Base-by-base conservation (phyloP, 1,140 invertebrate genomes). In the Euborellia annulipes region DNA sequence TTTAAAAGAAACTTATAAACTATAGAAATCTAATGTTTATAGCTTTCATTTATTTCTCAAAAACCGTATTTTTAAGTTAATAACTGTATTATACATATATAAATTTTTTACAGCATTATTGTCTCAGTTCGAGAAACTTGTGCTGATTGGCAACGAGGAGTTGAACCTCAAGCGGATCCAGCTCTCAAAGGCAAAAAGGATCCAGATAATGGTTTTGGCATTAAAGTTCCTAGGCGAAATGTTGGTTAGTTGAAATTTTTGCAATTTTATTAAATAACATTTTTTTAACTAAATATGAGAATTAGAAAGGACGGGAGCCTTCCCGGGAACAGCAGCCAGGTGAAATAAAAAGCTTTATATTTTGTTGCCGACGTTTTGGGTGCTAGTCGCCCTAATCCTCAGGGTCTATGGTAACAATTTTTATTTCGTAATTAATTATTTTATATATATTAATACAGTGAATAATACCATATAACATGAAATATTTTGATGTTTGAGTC, bases 121-220 rank as follows among this genome's bases (percentile, higher is more conserved):
- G 82, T 91, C 59, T 94, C 92, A 0, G 91, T 98, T 7, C 72
- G 92, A 34, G 92, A 96, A 69, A 95, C 90, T 0, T 93, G 89
- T 65, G 92, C 90, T 2, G 92, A 98, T 69, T 97, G 91, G 91
- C 76, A 88, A 54, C 76, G 83, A 56, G 91, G 90, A 9, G 78
- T 85, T 22, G 90, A 97, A 58, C 90, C 91, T 1, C 72, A 79
- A 36, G 85, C 88, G 56, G 92, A 97, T 69, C 92, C 92, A 1
- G 87, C 87, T 6, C 66, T 91, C n/a, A 83, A 85, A 55, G 93
- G 92, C 3, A 95, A 94, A 66, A 96, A 96, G 62, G 91, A 95
- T 66, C 83, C 83, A 3, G 89, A 94, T 54, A 75, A 74, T 59
- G 86, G 85, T 13, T 94, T 90, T 66, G 82, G 82, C 37, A 87